A percentile compares a stretch with the other conserved stretches of the same genome.
Conservation (phyloP, 1,140 invertebrate genomes). For the Polypedilum pembai region DNA sequence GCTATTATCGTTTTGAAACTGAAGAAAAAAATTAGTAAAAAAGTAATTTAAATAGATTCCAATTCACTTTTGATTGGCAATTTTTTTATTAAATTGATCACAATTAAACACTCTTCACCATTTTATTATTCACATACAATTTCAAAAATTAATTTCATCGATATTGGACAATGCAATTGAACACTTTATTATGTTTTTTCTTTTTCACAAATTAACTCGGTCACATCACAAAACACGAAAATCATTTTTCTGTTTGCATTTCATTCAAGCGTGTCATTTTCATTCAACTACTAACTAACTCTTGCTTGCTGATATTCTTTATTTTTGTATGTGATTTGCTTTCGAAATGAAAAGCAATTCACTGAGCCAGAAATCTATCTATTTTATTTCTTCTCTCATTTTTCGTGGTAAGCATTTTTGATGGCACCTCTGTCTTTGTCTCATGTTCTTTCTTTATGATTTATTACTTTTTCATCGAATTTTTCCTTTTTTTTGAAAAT, state of each 20-base stretch:
- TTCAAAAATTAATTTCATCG: neutral
- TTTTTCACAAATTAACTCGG: neutral
- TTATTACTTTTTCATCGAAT: neutral
- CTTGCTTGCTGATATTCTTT: neutral
- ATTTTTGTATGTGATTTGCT: neutral
- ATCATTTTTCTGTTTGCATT: neutral
- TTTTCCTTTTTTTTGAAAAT: neutral
- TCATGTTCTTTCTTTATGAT: neutral
- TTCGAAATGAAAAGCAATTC: constrained; percentile 17
- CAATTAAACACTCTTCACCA: neutral
- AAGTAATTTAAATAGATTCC: neutral
- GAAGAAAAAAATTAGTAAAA: too few relatives aligned
- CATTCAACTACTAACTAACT: neutral
- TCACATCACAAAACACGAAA: neutral
- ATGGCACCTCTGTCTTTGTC: neutral
- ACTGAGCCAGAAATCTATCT: constrained; percentile 12
- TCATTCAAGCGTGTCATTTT: neutral
- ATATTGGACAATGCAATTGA: neutral
- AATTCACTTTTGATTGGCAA: neutral
- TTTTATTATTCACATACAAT: neutral
- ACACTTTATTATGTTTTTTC: neutral
- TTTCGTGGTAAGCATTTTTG: neutral
- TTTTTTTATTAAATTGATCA: neutral
- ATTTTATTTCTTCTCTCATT: neutral
- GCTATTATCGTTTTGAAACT: too few relatives aligned